Evolutionary conservation across 2,113 vertebrate genomes (phyloP).

Genomic region (Tautogolabrus adspersus): DNA sequence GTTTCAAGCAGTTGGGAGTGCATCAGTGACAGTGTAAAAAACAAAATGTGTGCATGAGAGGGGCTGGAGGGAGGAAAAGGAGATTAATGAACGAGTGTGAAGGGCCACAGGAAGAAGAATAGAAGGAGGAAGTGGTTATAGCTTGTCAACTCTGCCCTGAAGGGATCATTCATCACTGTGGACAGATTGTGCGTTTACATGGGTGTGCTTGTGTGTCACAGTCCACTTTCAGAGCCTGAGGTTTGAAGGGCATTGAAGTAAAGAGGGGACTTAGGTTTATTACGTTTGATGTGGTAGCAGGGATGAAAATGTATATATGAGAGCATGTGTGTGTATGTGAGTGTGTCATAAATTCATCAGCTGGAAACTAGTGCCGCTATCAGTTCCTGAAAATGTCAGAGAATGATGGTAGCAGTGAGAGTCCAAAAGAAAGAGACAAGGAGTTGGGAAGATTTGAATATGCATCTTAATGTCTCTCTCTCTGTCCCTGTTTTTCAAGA

Average conservation of each 20-base stretch:
- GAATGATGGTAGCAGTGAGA: slow-evolving; percentile 23
- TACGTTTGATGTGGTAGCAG: slow-evolving; percentile 17
- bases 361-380: slow-evolving; percentile 7
- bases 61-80: slow-evolving; percentile 61
- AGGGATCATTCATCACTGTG: slow-evolving; percentile 79
- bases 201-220: slow-evolving; percentile 21
- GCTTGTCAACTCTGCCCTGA: slow-evolving; percentile 69
- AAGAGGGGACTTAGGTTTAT: slow-evolving; percentile 43
- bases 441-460: slow-evolving; percentile 25
- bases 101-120: slow-evolving; percentile 75
- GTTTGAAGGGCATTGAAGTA: slow-evolving; percentile 34
- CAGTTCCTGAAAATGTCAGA: slow-evolving; percentile 38
- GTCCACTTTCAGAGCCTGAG: slow-evolving; percentile 48
- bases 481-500: slow-evolving; percentile 41
- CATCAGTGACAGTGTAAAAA: slow-evolving; percentile 54
- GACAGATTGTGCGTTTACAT: slow-evolving; percentile 46
- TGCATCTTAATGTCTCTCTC: slow-evolving; percentile 20
- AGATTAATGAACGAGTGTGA: slow-evolving; percentile 78
- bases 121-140: slow-evolving; percentile 79
- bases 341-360: slow-evolving; percentile 23
- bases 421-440: slow-evolving; percentile 38
- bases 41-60: slow-evolving; percentile 56
- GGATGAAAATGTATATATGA: slow-evolving; percentile 45
- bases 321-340: neutral
- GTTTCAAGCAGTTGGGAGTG: slow-evolving; percentile 30